Evolutionary conservation across 1,140 invertebrate species (phyloP), one percentile per base, ranked within the genome.

Genomic region (Belonocnema kinseyi): DNA sequence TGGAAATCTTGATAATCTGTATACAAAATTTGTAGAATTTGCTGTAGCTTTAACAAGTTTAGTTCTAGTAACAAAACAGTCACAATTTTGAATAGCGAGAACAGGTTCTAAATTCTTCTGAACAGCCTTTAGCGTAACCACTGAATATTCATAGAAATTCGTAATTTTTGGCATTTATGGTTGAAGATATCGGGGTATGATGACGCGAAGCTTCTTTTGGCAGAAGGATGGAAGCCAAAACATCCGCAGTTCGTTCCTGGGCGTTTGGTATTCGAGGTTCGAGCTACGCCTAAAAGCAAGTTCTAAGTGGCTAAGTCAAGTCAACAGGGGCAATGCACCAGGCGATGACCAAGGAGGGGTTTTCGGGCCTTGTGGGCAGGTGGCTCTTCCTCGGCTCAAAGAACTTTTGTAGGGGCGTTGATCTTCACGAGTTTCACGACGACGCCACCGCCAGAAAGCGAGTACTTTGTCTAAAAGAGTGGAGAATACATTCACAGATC

Each of bases 401-500:
- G 88, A 91, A 91, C 90, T 88, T 91, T 91, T 88, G 88, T 87
- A 90, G 87, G 90, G 89, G 88, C 90, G 89, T 91, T 91, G 90
- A 91, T 91, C 90, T 86, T 89, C 79, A 79, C 86, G 82, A 83
- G 40, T 11, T 8, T 46, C 84, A 83, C 87, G 84, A 83, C 83
- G 80, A 83, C 81, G 80, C 78, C 76, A 77, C 85, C 75, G 84
- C 77, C 73, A 84, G 82, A 80, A 82, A 81, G 79, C 76, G 81
- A 80, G 75, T 82, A 73, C 75, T 54, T 66, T 19, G 74, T 66
- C 75, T 75, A 80, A 77, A 78, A 80, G 80, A 81, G 80, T 74
- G 77, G 71, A 54, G 51, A 80, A 78, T 82, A 61, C 82, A 81
- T 81, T 84, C 80, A 75, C 78, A 61, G 10, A 46, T 78, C 80